Evolutionary conservation across 2,888 invertebrate genomes (phyloP).

Genomic region (Sericinus montela): DNA sequence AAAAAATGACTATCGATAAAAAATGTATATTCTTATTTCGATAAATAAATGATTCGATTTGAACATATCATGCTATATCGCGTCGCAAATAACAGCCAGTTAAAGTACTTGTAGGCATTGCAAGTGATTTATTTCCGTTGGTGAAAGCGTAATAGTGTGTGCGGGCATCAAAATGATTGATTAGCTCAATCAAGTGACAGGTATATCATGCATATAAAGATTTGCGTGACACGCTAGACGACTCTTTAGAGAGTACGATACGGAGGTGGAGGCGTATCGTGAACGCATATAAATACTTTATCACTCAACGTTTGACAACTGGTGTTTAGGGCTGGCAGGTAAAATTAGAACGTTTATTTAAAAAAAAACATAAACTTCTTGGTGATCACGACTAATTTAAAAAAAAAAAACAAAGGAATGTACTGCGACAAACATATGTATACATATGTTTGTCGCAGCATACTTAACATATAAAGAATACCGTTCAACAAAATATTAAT

Average conservation of each 20-base stretch:
- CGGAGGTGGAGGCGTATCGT: slow-evolving; percentile 14
- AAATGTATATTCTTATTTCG: no score
- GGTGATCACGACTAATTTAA: no score
- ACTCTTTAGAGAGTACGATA: slow-evolving; percentile 14
- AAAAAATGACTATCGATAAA: no score
- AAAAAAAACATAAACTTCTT: no score
- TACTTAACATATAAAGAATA: no score
- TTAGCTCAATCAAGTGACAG: slow-evolving; percentile 28
- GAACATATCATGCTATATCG: no score
- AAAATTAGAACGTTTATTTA: not conserved
- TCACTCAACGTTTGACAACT: slow-evolving; percentile 12
- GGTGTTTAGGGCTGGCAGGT: slow-evolving; percentile 13
- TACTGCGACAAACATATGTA: no score
- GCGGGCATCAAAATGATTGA: slow-evolving; percentile 29
- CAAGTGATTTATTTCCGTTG: slow-evolving; percentile 13
- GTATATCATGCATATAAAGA: slow-evolving; percentile 25
- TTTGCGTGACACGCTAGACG: slow-evolving; percentile 22
- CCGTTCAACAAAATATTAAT: no score
- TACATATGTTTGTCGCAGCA: no score
- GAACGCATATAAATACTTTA: slow-evolving; percentile 11
- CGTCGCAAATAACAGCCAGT: no score
- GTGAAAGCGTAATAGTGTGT: slow-evolving; percentile 26
- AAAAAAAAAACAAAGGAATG: no score
- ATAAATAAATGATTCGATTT: no score
- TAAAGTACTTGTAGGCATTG: not conserved